Percentiles rank a stretch among this genome's conserved stretches.
Conservation (phyloP, 2,113 vertebrate genomes). For the Sclerurus mexicanus region DNA sequence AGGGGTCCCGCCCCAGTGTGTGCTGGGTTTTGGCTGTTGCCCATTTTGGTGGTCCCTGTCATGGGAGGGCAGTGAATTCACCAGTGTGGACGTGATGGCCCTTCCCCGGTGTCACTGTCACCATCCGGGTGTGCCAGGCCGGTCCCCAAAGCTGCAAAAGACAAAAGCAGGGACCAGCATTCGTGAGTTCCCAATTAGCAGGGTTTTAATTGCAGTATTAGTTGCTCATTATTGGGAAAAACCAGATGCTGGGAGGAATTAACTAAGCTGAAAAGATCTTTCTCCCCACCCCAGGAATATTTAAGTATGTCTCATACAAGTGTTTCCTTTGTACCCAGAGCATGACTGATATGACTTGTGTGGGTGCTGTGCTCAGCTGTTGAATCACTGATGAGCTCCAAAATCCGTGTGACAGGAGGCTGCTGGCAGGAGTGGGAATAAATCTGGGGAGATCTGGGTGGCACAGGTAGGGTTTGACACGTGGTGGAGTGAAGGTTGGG, state of each 20-base stretch:
- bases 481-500: background rate
- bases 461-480: background rate
- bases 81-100: accelerated
- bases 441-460: background rate
- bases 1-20: background rate
- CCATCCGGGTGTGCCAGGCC: background rate
- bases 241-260: conserved; percentile 33
- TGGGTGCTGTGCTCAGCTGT: background rate
- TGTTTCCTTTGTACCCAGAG: background rate
- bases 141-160: background rate
- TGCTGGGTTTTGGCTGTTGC: background rate
- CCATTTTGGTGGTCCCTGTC: background rate
- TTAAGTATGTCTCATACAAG: background rate
- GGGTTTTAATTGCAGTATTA: conserved; percentile 33
- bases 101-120: accelerated
- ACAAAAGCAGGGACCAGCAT: background rate
- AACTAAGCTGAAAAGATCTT: background rate
- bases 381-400: background rate
- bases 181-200: conserved; percentile 13
- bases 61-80: accelerated
- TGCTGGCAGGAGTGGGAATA: background rate
- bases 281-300: background rate
- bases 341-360: background rate
- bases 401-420: background rate
- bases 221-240: conserved; percentile 12